A percentile compares a stretch with the other conserved stretches of the same genome.
Conservation (phyloP, 2,113 vertebrate genomes). For the Athene cunicularia region DNA sequence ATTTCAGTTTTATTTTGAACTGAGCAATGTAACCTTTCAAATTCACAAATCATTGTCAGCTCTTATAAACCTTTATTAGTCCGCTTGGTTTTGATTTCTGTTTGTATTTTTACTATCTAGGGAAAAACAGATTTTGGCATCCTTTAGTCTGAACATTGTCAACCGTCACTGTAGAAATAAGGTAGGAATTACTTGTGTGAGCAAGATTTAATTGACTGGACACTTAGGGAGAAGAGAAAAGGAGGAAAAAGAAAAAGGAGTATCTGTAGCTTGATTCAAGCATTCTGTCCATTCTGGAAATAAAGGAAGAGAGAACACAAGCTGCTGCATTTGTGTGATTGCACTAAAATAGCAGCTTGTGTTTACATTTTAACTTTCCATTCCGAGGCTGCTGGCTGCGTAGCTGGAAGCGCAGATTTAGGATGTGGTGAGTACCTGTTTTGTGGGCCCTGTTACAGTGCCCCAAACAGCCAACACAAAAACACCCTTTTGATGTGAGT, state of each 20-base stretch:
- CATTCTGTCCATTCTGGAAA: neutral
- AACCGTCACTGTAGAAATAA: neutral
- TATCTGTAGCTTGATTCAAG: neutral
- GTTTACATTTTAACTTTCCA: neutral
- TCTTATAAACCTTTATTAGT: neutral
- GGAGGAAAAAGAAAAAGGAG: neutral
- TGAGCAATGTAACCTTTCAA: neutral
- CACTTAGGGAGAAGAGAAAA: neutral
- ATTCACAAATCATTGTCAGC: neutral
- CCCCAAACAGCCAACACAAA: neutral
- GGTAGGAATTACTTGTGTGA: neutral
- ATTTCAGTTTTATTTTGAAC: slow-evolving; percentile 8
- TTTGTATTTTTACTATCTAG: neutral
- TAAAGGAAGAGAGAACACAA: neutral
- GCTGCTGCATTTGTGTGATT: neutral
- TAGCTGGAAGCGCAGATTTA: neutral
- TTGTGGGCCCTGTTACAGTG: neutral
- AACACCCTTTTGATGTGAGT: neutral
- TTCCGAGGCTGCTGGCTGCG: neutral
- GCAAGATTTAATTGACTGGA: neutral
- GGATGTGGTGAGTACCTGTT: neutral
- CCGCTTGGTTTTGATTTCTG: slow-evolving; percentile 15
- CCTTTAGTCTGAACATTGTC: neutral
- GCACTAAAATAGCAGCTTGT: slow-evolving; percentile 5
- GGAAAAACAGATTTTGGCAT: neutral